Evolutionary conservation across 2,113 vertebrate species (phyloP).

Genomic region (Coturnix japonica): DNA sequence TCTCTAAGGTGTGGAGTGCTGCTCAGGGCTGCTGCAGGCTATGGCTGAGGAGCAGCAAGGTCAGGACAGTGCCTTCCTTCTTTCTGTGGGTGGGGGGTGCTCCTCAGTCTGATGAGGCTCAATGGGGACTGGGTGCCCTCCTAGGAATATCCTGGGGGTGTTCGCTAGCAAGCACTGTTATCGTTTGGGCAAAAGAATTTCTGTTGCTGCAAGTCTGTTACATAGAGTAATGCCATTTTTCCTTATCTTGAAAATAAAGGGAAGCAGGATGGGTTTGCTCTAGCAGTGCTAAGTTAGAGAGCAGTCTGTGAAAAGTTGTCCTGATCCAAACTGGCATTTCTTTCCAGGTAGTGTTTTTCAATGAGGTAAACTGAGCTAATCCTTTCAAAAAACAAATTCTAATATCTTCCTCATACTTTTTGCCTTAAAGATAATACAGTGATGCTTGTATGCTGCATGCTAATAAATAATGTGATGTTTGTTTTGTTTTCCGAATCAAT

Average conservation of each 20-base stretch:
- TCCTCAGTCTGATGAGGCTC: not conserved
- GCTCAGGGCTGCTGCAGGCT: not conserved
- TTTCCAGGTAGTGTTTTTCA: not conserved
- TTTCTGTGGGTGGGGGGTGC: not conserved
- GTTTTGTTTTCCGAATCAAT: not conserved
- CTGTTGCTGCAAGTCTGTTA: not conserved
- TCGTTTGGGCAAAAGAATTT: not conserved
- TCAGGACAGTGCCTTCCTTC: not conserved
- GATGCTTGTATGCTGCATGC: not conserved
- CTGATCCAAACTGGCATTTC: not conserved
- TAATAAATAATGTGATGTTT: not conserved
- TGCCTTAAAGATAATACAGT: not conserved
- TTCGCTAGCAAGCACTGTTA: not conserved
- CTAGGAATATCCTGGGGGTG: not conserved
- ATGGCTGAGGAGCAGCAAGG: conserved; percentile 5
- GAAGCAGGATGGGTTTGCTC: not conserved
- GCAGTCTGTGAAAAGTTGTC: not conserved
- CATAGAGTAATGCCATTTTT: not conserved
- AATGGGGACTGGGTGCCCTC: not conserved
- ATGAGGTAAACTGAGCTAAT: not conserved
- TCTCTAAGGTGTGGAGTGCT: not conserved
- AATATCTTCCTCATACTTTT: not conserved
- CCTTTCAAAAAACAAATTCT: not conserved
- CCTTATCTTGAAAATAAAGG: not conserved
- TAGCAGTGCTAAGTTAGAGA: not conserved